Base-by-base conservation (phyloP, 2,113 vertebrate species). In the Paramormyrops kingsleyae region DNA sequence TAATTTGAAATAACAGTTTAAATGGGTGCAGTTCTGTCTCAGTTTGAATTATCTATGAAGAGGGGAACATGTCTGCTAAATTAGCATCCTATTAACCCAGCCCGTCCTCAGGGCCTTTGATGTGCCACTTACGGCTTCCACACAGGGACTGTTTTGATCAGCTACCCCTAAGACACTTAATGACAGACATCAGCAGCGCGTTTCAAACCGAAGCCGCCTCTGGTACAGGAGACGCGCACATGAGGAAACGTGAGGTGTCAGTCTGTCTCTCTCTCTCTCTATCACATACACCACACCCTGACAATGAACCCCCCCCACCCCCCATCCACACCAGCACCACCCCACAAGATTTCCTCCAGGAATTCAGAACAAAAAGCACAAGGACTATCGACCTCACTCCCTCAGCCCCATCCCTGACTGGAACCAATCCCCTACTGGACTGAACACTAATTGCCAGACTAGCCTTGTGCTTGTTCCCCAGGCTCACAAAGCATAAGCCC, bases 41-140 rank as follows among this genome's bases (percentile, higher is more conserved):
- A 44, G 42, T 47, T 84, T 84, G 83, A 84, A 47, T 84, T 46
- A 84, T 84, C 42, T 42, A 42, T 42, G 83, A 84, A 84, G 85
- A 87, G 27, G 52, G 27, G 85, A 87, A 87, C 27, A 44, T n/a
- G n/a, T 87, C 49, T 87, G 27, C 49, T 87, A 24, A 87, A 87
- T 50, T 87, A 87, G 85, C 19, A 84, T 87, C 49, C 85, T 52
- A 53, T 87, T 53, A 87, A 53, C 47, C 49, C 85, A 87, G 85
- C 83, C 83, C 13, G 42, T 80, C 83, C 83, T 47, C 83, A 1
- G 83, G 83, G 42, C 46, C 83, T 47, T 84, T 84, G 83, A 53
- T 87, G 85, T 87, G 24, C 85, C 24, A 52, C 49, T 27, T 47
- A 53, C 49, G 49, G n/a, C 13, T 87, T 52, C 15, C 49, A 52